Conservation (phyloP, 2,797 vertebrate genomes). For the Danio aesculapii region DNA sequence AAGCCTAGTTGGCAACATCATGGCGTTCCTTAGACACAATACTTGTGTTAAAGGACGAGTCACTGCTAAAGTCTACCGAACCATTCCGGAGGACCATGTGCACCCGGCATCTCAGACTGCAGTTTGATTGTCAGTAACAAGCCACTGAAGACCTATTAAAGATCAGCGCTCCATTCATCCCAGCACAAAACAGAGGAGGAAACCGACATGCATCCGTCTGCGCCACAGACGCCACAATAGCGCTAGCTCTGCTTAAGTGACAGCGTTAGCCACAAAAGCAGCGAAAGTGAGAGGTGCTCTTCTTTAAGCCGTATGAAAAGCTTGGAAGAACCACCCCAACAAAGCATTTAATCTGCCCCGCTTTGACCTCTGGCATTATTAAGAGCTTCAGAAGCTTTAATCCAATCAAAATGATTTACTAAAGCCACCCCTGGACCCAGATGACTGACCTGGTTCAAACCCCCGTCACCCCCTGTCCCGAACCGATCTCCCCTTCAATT, state of each 20-base stretch:
- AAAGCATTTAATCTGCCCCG: constrained; percentile 90
- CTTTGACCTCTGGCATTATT: constrained; percentile 96
- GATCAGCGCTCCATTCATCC: constrained; percentile 63
- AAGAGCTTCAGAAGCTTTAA: constrained; percentile 93
- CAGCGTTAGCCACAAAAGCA: constrained; percentile 76
- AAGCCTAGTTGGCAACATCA: no score
- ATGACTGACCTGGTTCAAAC: constrained; percentile 75
- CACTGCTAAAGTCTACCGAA: no score
- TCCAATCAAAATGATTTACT: constrained; percentile 99
- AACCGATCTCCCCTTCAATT: constrained; percentile 76
- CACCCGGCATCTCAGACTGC: not conserved
- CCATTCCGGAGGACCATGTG: no score
- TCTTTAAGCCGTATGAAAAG: constrained; percentile 80
- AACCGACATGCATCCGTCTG: constrained; percentile 74
- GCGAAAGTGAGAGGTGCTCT: constrained; percentile 75
- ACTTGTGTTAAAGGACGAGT: no score
- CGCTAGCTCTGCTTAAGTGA: constrained; percentile 21
- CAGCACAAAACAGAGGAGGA: constrained; percentile 72
- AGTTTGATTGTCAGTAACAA: constrained; percentile 60
- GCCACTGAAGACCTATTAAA: constrained; percentile 67
- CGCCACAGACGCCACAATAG: constrained; percentile 71
- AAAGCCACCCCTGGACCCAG: constrained; percentile 71
- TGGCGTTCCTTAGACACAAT: no score
- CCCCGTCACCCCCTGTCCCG: constrained; percentile 71
- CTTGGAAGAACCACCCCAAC: constrained; percentile 74